Conservation (phyloP, 1,140 invertebrate genomes). For the Sarcophaga bullata region DNA sequence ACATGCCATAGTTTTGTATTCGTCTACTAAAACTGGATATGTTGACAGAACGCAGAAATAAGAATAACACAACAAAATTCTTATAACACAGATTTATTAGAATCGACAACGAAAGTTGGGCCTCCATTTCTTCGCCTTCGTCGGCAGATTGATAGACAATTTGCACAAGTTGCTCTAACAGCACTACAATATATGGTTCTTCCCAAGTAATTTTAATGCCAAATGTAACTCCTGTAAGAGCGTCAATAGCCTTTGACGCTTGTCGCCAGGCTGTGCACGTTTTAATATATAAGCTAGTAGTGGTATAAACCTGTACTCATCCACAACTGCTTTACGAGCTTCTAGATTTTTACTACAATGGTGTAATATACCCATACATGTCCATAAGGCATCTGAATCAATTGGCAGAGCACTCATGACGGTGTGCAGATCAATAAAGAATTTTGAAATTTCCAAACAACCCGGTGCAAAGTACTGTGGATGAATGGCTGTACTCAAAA, state of each 20-base stretch:
- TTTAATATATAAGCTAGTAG: conserved; percentile 67
- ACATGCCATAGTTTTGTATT: conserved; percentile 64
- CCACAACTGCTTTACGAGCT: conserved; percentile 67
- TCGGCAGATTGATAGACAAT: conserved; percentile 50
- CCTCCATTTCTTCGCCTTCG: conserved; percentile 60
- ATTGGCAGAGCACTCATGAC: conserved; percentile 60
- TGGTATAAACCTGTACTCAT: conserved; percentile 70
- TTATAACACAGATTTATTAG: conserved; percentile 72
- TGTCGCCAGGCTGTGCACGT: conserved; percentile 56
- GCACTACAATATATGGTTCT: conserved; percentile 68
- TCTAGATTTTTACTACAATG: conserved; percentile 67
- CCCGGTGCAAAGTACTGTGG: conserved; percentile 51
- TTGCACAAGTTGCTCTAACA: conserved; percentile 67
- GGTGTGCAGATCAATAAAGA: conserved; percentile 59
- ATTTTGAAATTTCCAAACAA: conserved; percentile 55
- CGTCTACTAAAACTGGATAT: conserved; percentile 65
- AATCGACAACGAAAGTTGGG: conserved; percentile 68
- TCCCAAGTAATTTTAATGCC: conserved; percentile 72
- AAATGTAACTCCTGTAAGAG: conserved; percentile 71
- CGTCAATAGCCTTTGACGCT: conserved; percentile 65
- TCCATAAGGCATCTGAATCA: conserved; percentile 65
- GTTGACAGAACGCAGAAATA: conserved; percentile 68
- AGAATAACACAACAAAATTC: conserved; percentile 70
- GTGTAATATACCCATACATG: conserved; percentile 67
- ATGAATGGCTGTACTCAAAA: conserved; percentile 57